Base-by-base conservation (phyloP, 2,113 vertebrate species). In the Sapayoa aenigma region DNA sequence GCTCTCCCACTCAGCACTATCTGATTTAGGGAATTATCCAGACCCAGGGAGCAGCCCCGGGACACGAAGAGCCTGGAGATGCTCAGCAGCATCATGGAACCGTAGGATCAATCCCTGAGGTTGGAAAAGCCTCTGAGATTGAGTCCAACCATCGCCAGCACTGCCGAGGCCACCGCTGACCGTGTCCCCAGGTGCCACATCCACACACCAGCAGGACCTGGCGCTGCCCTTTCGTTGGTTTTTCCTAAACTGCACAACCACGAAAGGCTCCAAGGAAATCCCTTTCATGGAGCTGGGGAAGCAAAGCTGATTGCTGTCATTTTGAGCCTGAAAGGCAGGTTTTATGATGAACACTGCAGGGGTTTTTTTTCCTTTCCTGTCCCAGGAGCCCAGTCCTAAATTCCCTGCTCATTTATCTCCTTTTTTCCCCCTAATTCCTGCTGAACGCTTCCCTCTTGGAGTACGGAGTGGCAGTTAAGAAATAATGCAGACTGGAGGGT, bases 341-440 rank as follows among this genome's bases (percentile, higher is more conserved):
- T 88, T 72, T 46, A 27, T 14, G 22, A 39, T 60, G 24, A 60
- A 39, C 5, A 8, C 11, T 17, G 35, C 35, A 5, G 3, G 1
- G 31, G 3, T 31, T 80, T 56, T 67, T 53, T 8, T 3, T 8
- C 24, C 28, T 4, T 84, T 58, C 9, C 46, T 82, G 35, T 78
- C 90, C 55, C 87, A 50, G 47, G 41, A 90, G 66, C 49, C 42
- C 46, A 50, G 75, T 62, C 67, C 75, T 85, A 59, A 90, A 93
- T 88, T 93, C 66, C 71, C 60, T 47, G 66, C 66, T 94, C 71
- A 22, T 88, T 90, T 91, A 60, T 91, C 60, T 74, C 59, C 75
- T 56, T 85, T 91, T 63, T 69, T 41, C 4, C 27, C 20, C 63
- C 56, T 71, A 85, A 82, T 93, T 91, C 66, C 80, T 76, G 28